A percentile compares a stretch with the other conserved stretches of the same genome.
Evolutionary conservation across 2,797 vertebrate genomes (phyloP).

Genomic region (Lagorchestes hirsutus): DNA sequence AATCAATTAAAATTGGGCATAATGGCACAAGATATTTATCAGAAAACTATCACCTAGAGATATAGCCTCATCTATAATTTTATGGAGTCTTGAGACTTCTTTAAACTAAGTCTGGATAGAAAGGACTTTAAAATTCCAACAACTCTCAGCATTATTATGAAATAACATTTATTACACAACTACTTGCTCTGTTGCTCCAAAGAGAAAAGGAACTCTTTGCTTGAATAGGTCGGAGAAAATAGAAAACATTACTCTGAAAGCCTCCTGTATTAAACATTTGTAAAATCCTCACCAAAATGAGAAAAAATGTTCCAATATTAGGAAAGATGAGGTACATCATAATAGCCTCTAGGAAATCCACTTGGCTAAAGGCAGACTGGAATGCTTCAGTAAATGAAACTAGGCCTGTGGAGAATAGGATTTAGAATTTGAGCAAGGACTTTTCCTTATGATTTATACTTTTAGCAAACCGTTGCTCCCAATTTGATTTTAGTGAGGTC

Average conservation of each 20-base stretch:
- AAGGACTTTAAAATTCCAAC: slow-evolving; percentile 2
- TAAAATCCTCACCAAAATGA: background rate
- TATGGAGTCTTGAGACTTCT: background rate
- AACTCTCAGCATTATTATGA: slow-evolving; percentile 1
- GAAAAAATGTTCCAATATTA: background rate
- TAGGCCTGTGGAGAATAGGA: background rate
- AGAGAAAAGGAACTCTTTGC: slow-evolving; percentile 47
- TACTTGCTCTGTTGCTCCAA: slow-evolving; percentile 27
- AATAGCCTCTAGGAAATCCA: background rate
- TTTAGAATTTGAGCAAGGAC: background rate
- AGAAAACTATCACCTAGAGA: slow-evolving; percentile 39
- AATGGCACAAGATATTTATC: background rate
- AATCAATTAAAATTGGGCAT: slow-evolving; percentile 10
- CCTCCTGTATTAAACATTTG: slow-evolving; percentile 24
- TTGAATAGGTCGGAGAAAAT: slow-evolving; percentile 28
- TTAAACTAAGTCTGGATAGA: background rate
- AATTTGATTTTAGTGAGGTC: background rate
- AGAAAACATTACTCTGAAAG: slow-evolving; percentile 25
- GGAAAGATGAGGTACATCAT: background rate
- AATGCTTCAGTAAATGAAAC: background rate
- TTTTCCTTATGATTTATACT: background rate
- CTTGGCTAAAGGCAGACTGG: background rate
- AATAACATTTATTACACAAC: background rate
- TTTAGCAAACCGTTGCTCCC: slow-evolving; percentile 3
- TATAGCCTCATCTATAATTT: background rate